phyloP scores from a whole-genome alignment of 2,888 invertebrate species.

The Augiades crinisus region DNA sequence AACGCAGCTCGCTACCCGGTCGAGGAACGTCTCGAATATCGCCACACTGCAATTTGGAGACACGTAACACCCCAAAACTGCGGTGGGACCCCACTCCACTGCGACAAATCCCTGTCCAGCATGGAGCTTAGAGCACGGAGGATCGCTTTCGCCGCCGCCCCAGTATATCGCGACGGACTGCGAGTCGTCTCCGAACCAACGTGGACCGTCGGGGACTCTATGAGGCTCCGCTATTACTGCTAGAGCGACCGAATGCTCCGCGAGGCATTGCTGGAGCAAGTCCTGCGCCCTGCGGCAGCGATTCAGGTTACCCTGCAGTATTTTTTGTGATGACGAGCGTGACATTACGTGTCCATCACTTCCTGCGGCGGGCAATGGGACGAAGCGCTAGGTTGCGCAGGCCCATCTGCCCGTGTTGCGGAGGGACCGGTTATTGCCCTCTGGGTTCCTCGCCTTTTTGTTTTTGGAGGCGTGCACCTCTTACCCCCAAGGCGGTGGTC shows the following conservation, averaged over 20 bases:
- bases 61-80: background rate
- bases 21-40: background rate
- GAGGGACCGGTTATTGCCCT: too few species aligned
- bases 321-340: background rate
- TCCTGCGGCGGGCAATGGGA: background rate
- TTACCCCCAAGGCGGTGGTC: slow-evolving; percentile 1
- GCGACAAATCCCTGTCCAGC: background rate
- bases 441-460: background rate
- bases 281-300: slow-evolving; percentile 5
- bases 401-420: background rate
- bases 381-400: background rate
- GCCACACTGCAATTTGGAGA: background rate
- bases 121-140: background rate
- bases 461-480: background rate
- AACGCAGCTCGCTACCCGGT: background rate
- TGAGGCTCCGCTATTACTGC: too few species aligned
- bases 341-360: background rate
- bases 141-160: background rate
- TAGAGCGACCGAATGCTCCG: background rate
- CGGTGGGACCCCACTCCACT: background rate
- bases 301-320: slow-evolving; percentile 6
- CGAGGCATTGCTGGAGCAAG: background rate
- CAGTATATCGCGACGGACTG: background rate
- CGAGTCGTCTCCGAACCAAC: background rate
- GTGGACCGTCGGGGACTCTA: background rate